A percentile compares a stretch with the other conserved stretches of the same genome.
Conservation (phyloP, 2,113 vertebrate genomes). For the Tetrao urogallus region DNA sequence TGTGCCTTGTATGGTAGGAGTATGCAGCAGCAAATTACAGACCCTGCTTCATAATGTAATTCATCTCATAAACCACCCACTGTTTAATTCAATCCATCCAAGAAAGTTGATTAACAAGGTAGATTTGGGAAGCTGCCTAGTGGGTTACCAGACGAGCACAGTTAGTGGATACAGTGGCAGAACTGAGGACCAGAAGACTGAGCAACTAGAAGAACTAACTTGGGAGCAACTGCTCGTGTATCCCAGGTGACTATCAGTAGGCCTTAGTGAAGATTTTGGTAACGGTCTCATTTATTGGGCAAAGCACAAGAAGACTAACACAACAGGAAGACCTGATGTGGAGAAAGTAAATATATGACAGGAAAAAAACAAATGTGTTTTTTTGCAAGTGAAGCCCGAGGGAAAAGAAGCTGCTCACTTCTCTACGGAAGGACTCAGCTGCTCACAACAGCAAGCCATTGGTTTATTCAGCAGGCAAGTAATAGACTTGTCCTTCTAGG, state of each 20-base stretch:
- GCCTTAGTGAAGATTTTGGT: not conserved
- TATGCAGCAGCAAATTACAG: not conserved
- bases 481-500: not conserved
- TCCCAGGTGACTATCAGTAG: not conserved
- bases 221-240: not conserved
- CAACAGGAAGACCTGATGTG: not conserved
- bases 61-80: conserved; percentile 8
- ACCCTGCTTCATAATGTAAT: not conserved
- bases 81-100: not conserved
- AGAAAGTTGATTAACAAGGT: not conserved
- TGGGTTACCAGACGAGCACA: not conserved
- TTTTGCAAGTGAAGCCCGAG: not conserved
- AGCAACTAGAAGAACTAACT: not conserved
- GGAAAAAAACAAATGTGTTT: not conserved
- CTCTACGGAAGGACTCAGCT: not conserved
- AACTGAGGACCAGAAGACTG: not conserved
- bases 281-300: not conserved
- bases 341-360: not conserved
- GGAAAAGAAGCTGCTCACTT: not conserved
- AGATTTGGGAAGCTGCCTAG: not conserved
- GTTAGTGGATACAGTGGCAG: not conserved
- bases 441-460: not conserved
- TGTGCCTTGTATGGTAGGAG: not conserved
- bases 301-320: not conserved
- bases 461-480: not conserved